Evolutionary conservation across 2,797 vertebrate genomes (phyloP), one percentile per base, ranked within the genome.

Genomic region (Tokudaia tokunoshimensis): DNA sequence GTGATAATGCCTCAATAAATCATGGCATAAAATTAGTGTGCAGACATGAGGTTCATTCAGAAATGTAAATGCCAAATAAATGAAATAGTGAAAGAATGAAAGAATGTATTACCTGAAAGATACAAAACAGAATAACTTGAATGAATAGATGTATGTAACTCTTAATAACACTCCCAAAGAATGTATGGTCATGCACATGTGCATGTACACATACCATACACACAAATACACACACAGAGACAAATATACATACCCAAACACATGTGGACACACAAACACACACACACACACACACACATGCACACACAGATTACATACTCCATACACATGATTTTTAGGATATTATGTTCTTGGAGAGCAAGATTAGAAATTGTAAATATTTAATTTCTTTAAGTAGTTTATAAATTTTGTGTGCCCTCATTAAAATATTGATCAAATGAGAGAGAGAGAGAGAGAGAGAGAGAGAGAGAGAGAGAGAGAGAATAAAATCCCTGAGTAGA

Each of bases 381-480:
- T 92, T 82, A 22, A 87, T 55, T 78, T 82, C 59, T 74, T 19
- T 87, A 78, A 74, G 15, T 76, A 91, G 78, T 88, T 91, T 87
- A 52, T 89, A 74, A 70, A 78, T 44, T 31, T 82, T 89, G 20
- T 83, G 41, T 89, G 31, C 26, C 41, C 22, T 19, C 13, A 74
- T 82, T 76, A 92, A 94, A 86, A 86, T 78, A 89, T 24, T 59
- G 82, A 78, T 26, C 41, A 55, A 88, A 84, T 50, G 22, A 8
- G 20, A 2, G 6, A 24, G 61, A 4, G 61, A 63, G 61, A 63
- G 61, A 63, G 61, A 29, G 61, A 63, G 59, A 24, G 59, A 61
- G 7, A 24, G 7, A 24, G 20, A 59, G 59, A 22, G 59, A 59
- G 59, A 59, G 59, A 11, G 41, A 74, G 44, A 84, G 72, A 83